phyloP scores from a whole-genome alignment of 2,113 vertebrate species.

The Istiophorus platypterus region DNA sequence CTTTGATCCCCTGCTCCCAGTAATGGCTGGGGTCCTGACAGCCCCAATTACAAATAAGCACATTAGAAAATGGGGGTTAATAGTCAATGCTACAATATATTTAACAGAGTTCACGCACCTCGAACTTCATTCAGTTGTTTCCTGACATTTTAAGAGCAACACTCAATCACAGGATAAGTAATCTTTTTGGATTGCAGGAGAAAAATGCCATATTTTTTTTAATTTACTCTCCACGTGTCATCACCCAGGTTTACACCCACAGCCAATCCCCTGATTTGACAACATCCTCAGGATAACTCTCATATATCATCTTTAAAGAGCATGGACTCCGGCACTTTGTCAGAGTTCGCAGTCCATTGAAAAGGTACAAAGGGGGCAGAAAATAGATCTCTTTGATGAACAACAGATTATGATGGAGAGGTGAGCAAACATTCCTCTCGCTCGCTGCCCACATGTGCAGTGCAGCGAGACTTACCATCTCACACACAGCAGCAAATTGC shows the following conservation, averaged over 20 bases:
- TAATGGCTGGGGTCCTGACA: constrained; percentile 32
- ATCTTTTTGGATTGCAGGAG: constrained; percentile 40
- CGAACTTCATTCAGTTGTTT: constrained; percentile 21
- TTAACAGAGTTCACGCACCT: constrained; percentile 36
- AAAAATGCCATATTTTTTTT: constrained; percentile 34
- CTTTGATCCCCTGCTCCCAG: constrained; percentile 3
- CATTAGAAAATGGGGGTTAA: constrained; percentile 47
- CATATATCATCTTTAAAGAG: constrained; percentile 75
- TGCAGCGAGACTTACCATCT: constrained; percentile 38
- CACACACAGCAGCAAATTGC: constrained; percentile 49
- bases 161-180: constrained; percentile 42
- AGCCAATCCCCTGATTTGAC: constrained; percentile 50
- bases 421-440: constrained; percentile 58
- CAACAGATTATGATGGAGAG: constrained; percentile 70
- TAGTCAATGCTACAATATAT: constrained; percentile 35
- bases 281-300: constrained; percentile 61
- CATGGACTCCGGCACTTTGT: constrained; percentile 50
- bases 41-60: constrained; percentile 49
- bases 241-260: constrained; percentile 47
- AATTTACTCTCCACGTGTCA: constrained; percentile 49
- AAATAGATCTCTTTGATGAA: constrained; percentile 70
- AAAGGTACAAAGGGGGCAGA: constrained; percentile 62
- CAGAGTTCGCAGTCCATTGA: constrained; percentile 58
- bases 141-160: constrained; percentile 22
- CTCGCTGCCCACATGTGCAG: constrained; percentile 37